Conservation (phyloP, 2,888 invertebrate species). For the Stenoptilia bipunctidactyla region DNA sequence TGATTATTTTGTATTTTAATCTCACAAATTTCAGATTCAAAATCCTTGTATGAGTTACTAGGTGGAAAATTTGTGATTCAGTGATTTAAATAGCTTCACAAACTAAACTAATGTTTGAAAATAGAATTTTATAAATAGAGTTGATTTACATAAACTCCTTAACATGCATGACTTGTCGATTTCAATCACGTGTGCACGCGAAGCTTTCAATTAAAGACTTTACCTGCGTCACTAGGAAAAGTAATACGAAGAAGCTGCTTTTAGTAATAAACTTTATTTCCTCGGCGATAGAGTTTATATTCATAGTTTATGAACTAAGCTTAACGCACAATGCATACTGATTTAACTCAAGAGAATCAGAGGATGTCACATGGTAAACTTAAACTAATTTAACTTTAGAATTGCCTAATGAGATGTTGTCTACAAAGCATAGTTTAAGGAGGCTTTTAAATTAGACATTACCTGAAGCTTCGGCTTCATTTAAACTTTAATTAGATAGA, state of each 20-base stretch:
- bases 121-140: too few relatives aligned
- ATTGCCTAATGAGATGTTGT: constrained; percentile 12
- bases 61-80: too few relatives aligned
- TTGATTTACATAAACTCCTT: too few relatives aligned
- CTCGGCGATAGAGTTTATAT: neutral
- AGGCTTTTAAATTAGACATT: neutral
- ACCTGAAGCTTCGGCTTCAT: neutral
- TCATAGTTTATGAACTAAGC: neutral
- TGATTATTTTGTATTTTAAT: too few relatives aligned
- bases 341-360: neutral
- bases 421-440: neutral
- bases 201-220: neutral
- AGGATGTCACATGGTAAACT: constrained; percentile 4
- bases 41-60: too few relatives aligned
- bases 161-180: neutral
- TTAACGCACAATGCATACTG: constrained; percentile 1
- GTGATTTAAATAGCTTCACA: too few relatives aligned
- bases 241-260: neutral
- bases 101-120: too few relatives aligned
- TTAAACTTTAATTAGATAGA: neutral
- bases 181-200: neutral
- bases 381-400: constrained; percentile 16
- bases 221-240: neutral
- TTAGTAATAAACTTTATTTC: neutral
- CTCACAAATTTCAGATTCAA: too few relatives aligned